Percentiles rank a stretch among this genome's conserved stretches.
Conservation (phyloP, 2,888 invertebrate genomes). For the Cataglyphis albicans region DNA sequence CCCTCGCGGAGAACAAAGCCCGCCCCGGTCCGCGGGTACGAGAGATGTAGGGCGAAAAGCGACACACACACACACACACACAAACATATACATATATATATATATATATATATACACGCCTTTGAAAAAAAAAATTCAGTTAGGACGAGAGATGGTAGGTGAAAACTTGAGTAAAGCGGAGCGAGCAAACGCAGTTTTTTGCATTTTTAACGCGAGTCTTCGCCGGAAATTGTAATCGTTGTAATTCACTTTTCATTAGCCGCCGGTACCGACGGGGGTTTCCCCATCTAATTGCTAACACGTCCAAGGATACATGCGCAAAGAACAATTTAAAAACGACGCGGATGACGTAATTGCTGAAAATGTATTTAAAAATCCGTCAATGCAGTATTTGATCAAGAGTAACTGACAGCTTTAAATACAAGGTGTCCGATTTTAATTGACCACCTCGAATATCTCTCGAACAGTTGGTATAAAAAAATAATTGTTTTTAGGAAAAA, state of each 20-base stretch:
- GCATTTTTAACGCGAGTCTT: conserved; percentile 51
- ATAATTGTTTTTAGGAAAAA: too few relatives aligned
- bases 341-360: conserved; percentile 25
- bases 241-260: conserved; percentile 53
- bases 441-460: too few relatives aligned
- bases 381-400: conserved; percentile 29
- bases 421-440: too few relatives aligned
- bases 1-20: conserved; percentile 56
- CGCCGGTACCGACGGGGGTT: conserved; percentile 35
- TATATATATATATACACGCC: not conserved
- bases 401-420: too few relatives aligned
- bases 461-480: too few relatives aligned
- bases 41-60: conserved; percentile 48
- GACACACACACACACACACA: not conserved
- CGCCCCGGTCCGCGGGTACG: conserved; percentile 1
- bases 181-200: conserved; percentile 43
- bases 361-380: conserved; percentile 20
- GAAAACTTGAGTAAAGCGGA: conserved; percentile 53
- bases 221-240: conserved; percentile 49
- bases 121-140: conserved; percentile 54
- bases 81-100: too few relatives aligned
- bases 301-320: conserved; percentile 9
- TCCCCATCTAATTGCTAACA: conserved; percentile 52
- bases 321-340: conserved; percentile 22
- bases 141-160: conserved; percentile 45